A percentile compares a stretch with the other conserved stretches of the same genome.
These are phyloP conservation scores for Micrasema minimum DNA, from an alignment of 1,140 invertebrate species.

Conservation along the genomic window DNA sequence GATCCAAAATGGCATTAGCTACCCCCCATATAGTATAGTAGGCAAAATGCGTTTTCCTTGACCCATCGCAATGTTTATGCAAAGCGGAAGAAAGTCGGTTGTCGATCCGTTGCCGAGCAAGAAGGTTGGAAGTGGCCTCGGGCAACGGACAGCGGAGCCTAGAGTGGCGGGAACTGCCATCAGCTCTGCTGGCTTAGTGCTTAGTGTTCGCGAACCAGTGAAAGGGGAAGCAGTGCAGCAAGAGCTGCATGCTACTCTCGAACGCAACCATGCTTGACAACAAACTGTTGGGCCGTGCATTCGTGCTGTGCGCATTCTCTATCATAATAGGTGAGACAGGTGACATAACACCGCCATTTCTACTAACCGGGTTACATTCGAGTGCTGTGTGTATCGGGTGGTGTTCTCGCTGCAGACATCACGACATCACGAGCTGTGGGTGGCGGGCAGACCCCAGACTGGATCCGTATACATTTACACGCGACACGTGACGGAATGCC, in stretches of 20 bases:
- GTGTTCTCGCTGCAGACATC: conserved; percentile 1
- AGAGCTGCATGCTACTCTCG: conserved; percentile 27
- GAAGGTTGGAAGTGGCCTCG: not conserved
- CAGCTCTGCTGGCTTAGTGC: conserved; percentile 4
- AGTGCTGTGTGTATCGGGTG: not conserved
- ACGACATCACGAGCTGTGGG: not conserved
- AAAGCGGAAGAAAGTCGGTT: conserved; percentile 50
- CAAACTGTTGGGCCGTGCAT: conserved; percentile 28
- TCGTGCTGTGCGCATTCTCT: conserved; percentile 39
- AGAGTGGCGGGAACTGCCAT: no score
- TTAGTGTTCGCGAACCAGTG: conserved; percentile 44
- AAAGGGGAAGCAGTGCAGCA: conserved; percentile 45
- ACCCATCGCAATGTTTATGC: conserved; percentile 45
- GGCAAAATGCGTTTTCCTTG: conserved; percentile 47
- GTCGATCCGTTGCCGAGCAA: conserved; percentile 9
- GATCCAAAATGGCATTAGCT: no score
- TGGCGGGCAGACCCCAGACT: not conserved
- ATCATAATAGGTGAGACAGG: conserved; percentile 37
- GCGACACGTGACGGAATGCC: conserved; percentile 41
- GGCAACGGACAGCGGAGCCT: not conserved
- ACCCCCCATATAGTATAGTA: not conserved
- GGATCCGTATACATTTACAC: not conserved
- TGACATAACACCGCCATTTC: conserved; percentile 23
- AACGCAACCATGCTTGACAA: conserved; percentile 35
- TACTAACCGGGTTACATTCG: conserved; percentile 7